Conservation (phyloP, 2,797 vertebrate genomes). For the Phalanger gymnotis region DNA sequence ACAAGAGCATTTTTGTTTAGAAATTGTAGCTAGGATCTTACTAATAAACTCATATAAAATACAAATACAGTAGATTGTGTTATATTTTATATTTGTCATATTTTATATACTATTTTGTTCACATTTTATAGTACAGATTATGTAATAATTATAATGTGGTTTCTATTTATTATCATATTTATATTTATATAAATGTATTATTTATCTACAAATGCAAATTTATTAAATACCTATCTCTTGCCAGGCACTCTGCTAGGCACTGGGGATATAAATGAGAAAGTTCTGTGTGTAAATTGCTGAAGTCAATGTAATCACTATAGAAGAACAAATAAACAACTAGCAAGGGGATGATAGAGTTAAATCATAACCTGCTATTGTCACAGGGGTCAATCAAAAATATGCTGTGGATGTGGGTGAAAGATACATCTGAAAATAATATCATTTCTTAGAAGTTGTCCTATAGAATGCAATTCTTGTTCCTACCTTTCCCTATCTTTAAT, state of each 20-base stretch:
- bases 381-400: not conserved
- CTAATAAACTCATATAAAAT: not conserved
- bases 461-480: not conserved
- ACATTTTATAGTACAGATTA: not conserved
- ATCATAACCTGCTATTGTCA: not conserved
- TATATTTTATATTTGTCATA: not conserved
- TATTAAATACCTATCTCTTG: not conserved
- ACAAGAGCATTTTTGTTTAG: not conserved
- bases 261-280: not conserved
- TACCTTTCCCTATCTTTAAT: not conserved
- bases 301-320: not conserved
- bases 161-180: not conserved
- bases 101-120: not conserved
- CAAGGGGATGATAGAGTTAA: not conserved
- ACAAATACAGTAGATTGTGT: not conserved
- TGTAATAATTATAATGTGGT: not conserved
- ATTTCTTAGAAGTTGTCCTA: not conserved
- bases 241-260: not conserved
- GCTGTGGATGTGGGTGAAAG: not conserved
- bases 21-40: not conserved
- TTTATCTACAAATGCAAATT: not conserved
- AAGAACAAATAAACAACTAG: not conserved
- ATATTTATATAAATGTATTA: not conserved
- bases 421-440: not conserved
- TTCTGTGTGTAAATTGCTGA: not conserved